Percentiles rank a stretch among this genome's conserved stretches.
phyloP scores from a whole-genome alignment of 2,888 invertebrate species.

The Eilema sororculum region DNA sequence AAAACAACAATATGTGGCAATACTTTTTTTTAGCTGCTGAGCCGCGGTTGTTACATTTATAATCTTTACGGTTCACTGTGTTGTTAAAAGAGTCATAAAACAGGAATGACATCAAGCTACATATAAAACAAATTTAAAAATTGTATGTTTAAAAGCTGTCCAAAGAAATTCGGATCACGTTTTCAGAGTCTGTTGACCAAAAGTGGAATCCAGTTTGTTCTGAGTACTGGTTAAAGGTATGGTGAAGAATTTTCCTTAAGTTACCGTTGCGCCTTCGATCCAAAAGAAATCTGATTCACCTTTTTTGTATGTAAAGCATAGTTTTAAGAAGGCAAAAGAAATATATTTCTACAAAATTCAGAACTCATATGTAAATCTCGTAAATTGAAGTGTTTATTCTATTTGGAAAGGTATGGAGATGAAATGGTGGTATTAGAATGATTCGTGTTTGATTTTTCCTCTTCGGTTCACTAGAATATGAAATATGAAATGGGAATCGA shows the following conservation, averaged over 20 bases:
- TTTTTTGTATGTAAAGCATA: slow-evolving; percentile 2
- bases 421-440: slow-evolving; percentile 37
- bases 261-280: slow-evolving; percentile 19
- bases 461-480: slow-evolving; percentile 51
- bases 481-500: slow-evolving; percentile 30
- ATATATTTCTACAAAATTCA: slow-evolving; percentile 32
- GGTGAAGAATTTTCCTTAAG: slow-evolving; percentile 31
- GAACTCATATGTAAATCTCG: slow-evolving; percentile 18
- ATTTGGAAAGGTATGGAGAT: slow-evolving; percentile 26
- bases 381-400: slow-evolving; percentile 40
- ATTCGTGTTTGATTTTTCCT: slow-evolving; percentile 55
- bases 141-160: neutral
- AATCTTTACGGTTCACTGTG: slow-evolving; percentile 13
- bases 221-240: neutral
- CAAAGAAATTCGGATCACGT: neutral
- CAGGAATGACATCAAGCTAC: neutral
- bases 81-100: neutral
- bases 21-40: slow-evolving; percentile 31
- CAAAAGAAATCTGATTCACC: slow-evolving; percentile 32
- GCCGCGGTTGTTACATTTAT: slow-evolving; percentile 9
- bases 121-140: neutral
- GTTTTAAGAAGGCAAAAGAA: slow-evolving; percentile 15
- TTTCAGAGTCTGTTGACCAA: neutral
- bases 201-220: slow-evolving; percentile 7
- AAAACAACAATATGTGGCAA: slow-evolving; percentile 46